phyloP scores from a whole-genome alignment of 1,140 invertebrate genomes.

The Drosophila jambulina region DNA sequence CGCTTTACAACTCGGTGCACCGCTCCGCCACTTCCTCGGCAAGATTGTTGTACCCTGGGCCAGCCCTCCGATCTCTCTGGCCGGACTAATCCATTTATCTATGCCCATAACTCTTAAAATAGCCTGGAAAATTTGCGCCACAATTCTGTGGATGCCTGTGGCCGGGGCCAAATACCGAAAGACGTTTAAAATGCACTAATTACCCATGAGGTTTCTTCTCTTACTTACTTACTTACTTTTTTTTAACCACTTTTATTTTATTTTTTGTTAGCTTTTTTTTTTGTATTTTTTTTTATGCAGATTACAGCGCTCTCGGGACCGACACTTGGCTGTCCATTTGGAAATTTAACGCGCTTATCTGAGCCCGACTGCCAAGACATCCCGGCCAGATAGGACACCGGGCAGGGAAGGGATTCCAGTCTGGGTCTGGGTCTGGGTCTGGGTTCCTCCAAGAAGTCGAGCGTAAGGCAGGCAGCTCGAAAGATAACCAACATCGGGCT shows the following conservation, averaged over 20 bases:
- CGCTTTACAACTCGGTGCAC: slow-evolving; percentile 62
- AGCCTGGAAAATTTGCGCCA: slow-evolving; percentile 73
- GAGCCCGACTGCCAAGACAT: slow-evolving; percentile 67
- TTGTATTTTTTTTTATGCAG: slow-evolving; percentile 61
- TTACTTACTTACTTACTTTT: not conserved
- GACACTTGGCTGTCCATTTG: slow-evolving; percentile 81
- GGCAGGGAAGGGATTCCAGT: not conserved
- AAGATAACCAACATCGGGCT: slow-evolving; percentile 71
- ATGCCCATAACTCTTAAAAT: slow-evolving; percentile 84
- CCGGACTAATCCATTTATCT: slow-evolving; percentile 82
- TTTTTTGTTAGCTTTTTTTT: slow-evolving; percentile 19
- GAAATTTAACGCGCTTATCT: slow-evolving; percentile 81
- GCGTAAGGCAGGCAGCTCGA: slow-evolving; percentile 77
- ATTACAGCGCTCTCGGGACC: slow-evolving; percentile 64
- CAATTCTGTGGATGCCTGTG: slow-evolving; percentile 44
- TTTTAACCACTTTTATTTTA: slow-evolving; percentile 31
- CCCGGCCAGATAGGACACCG: slow-evolving; percentile 35
- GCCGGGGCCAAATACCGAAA: slow-evolving; percentile 70
- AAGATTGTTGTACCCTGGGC: slow-evolving; percentile 40
- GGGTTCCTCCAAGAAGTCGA: slow-evolving; percentile 65
- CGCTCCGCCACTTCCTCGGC: slow-evolving; percentile 8
- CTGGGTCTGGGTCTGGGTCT: not conserved
- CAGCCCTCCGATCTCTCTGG: slow-evolving; percentile 13
- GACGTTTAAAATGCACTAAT: slow-evolving; percentile 84
- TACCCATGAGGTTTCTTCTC: slow-evolving; percentile 71